phyloP scores from a whole-genome alignment of 23 tunicate species.

The Halocynthia roretzi region DNA sequence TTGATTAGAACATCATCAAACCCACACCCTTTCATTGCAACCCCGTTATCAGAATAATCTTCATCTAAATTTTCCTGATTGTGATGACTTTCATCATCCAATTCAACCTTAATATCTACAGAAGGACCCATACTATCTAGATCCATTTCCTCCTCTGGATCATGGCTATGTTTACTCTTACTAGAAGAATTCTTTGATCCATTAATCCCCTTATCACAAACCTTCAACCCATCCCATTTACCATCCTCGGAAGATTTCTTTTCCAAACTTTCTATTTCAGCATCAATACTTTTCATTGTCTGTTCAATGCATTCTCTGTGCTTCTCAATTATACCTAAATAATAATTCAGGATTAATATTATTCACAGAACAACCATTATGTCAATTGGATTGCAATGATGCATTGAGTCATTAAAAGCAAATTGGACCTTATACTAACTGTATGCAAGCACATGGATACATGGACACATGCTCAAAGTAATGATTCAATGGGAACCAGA shows the following conservation, averaged over 20 bases:
- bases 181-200: not conserved
- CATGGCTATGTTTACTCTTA: not conserved
- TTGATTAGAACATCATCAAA: no score
- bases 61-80: conserved; percentile 13
- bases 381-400: no score
- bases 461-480: no score
- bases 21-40: no score
- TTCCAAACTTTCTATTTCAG: conserved; percentile 52
- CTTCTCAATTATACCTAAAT: conserved; percentile 59
- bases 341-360: not conserved
- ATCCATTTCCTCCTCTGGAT: conserved; percentile 38
- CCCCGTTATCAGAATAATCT: not conserved
- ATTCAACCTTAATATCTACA: conserved; percentile 66
- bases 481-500: no score
- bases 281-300: conserved; percentile 48
- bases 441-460: no score
- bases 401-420: no score
- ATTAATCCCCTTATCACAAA: conserved; percentile 8
- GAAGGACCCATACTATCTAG: conserved; percentile 67
- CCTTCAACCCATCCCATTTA: not conserved
- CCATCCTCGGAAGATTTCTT: conserved; percentile 5
- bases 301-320: conserved; percentile 34
- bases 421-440: no score
- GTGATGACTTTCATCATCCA: conserved; percentile 29
- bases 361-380: not conserved